Evolutionary conservation across 2,888 invertebrate genomes (phyloP).

Genomic region (Lutraria lutraria): DNA sequence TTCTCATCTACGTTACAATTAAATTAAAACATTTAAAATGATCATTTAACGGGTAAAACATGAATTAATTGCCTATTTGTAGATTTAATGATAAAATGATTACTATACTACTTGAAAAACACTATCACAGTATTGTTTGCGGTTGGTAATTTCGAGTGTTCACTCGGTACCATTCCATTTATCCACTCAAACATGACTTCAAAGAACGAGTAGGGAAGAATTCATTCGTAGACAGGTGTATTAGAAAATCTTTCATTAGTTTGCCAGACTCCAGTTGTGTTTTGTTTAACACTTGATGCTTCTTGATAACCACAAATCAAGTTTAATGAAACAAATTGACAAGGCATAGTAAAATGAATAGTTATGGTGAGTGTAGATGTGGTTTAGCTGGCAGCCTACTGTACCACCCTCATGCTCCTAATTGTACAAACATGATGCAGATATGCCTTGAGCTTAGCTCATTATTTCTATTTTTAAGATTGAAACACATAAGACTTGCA

Average conservation of each 20-base stretch:
- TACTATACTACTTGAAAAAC: neutral
- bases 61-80: neutral
- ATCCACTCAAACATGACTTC: neutral
- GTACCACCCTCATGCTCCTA: no score
- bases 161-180: neutral
- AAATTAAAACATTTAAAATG: neutral
- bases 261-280: neutral
- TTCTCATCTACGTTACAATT: neutral
- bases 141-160: neutral
- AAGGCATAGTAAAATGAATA: neutral
- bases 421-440: no score
- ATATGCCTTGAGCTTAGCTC: no score
- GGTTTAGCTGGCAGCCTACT: no score
- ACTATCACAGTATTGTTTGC: neutral
- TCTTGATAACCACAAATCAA: neutral
- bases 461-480: no score
- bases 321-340: neutral
- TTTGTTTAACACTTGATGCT: neutral
- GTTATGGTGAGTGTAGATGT: no score
- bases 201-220: no score
- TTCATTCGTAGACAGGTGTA: neutral
- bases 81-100: neutral
- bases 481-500: no score
- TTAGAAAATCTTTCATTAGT: neutral
- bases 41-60: neutral